These are phyloP conservation scores for Acanthurus lineatus DNA, from an alignment of 2,797 vertebrate species.

Conservation along the genomic window DNA sequence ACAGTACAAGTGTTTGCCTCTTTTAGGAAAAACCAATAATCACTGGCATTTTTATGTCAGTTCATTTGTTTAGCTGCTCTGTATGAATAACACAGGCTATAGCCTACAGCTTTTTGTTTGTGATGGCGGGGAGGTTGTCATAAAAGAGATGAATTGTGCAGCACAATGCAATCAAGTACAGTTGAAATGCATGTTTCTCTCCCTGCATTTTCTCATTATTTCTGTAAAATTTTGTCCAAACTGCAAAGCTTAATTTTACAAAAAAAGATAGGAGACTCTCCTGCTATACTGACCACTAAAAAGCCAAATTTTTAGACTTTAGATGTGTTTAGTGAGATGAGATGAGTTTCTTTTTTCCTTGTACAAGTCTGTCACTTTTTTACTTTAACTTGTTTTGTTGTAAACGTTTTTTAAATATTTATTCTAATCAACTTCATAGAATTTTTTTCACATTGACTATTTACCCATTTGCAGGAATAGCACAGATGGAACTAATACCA, in stretches of 20 bases:
- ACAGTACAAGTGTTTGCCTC: background rate
- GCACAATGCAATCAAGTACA: no score
- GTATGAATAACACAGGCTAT: background rate
- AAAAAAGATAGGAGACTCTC: no score
- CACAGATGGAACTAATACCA: constrained; percentile 2
- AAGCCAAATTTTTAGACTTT: no score
- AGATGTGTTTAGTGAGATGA: no score
- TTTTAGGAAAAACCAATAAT: constrained; percentile 39
- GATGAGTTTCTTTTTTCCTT: background rate
- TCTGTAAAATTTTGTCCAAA: no score
- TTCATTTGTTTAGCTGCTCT: background rate
- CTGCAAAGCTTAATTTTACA: no score
- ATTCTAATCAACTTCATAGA: background rate
- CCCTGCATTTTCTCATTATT: no score
- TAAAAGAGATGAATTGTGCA: background rate
- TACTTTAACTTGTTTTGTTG: background rate
- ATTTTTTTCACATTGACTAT: background rate
- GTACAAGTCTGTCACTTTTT: background rate
- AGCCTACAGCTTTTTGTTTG: background rate
- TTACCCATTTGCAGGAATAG: background rate
- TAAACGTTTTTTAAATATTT: background rate
- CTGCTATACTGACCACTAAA: no score
- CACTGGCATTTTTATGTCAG: constrained; percentile 9
- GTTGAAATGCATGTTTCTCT: no score
- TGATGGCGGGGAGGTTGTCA: background rate